Conservation (phyloP, 2,888 invertebrate species). For the Eupeodes luniger region DNA sequence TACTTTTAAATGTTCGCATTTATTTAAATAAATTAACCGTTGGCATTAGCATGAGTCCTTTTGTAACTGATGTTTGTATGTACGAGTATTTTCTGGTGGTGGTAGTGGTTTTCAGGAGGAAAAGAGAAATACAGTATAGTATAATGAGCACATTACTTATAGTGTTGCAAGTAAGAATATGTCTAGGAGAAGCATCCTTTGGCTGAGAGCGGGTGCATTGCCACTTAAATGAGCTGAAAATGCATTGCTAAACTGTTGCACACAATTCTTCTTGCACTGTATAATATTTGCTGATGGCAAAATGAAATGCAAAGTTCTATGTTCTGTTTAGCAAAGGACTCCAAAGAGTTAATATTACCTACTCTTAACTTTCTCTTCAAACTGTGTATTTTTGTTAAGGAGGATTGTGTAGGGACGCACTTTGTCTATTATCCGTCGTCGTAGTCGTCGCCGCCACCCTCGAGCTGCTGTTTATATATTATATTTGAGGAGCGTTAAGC, state of each 20-base stretch:
- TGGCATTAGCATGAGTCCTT: slow-evolving; percentile 29
- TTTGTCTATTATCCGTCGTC: slow-evolving; percentile 9
- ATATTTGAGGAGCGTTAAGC: not conserved
- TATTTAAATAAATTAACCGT: slow-evolving; percentile 66
- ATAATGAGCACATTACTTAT: slow-evolving; percentile 47
- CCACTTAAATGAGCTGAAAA: slow-evolving; percentile 31
- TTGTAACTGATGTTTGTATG: not conserved
- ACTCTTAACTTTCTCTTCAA: not conserved
- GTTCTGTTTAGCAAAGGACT: not conserved
- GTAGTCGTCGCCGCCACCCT: no score
- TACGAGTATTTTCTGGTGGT: not conserved
- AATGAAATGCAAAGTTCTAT: not conserved
- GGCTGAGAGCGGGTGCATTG: slow-evolving; percentile 5
- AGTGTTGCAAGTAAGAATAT: slow-evolving; percentile 24
- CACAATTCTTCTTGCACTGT: slow-evolving; percentile 20
- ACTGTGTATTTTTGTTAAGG: no score
- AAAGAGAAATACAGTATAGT: not conserved
- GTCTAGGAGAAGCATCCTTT: slow-evolving; percentile 32
- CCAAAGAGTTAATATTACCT: not conserved
- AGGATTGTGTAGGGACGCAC: not conserved
- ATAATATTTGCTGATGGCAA: no score
- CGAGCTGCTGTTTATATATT: no score
- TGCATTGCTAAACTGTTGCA: slow-evolving; percentile 49
- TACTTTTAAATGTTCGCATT: slow-evolving; percentile 56
- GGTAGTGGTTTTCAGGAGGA: not conserved